Evolutionary conservation across 1,140 invertebrate genomes (phyloP), one percentile per base, ranked within the genome.

Genomic region (Macrobrachium rosenbergii): DNA sequence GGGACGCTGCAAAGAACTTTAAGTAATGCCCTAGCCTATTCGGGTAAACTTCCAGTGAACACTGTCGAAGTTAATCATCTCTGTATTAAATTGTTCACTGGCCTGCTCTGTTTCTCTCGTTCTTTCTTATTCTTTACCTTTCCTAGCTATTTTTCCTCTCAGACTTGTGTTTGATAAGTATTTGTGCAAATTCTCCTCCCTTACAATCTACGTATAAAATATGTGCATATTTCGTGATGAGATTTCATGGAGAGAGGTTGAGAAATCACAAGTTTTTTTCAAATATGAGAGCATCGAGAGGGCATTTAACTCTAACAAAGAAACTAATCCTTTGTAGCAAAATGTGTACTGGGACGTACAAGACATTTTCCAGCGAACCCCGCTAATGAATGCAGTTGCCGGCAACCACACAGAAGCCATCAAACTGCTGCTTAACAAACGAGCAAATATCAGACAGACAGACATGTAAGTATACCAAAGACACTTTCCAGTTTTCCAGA

Each of bases 351-450:
- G 69, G 62, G 83, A 80, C 73, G 52, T 37, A 6, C n/a, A 76
- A 5, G 83, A 86, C n/a, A 62, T 86, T 10, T 86, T 69, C 76
- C 83, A 80, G 28, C 62, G 76, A 16, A 86, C 83, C 28, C 83
- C 83, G 3, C 64, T 86, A 16, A 79, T 86, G 76, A 79, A 86
- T 52, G 77, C 83, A 14, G 83, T 77, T n/a, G 83, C 76, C 12
- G 83, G 83, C 37, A 79, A 86, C 63, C 76, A 86, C 83, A 79
- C 45, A 5, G 17, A 62, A 2, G 83, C 76, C 76, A 67, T 86
- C 21, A 52, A 52, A 28, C 21, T 78, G 28, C 16, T 86, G 45
- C 76, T 79, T 2, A 52, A 78, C 37, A 60, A 52, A 12, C 76
- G 83, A 10, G 83, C 83, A 8, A 59, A 23, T n/a, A 78, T 23